Evolutionary conservation across 2,888 invertebrate genomes (phyloP).

Genomic region (Lasioglossum pauxillum): DNA sequence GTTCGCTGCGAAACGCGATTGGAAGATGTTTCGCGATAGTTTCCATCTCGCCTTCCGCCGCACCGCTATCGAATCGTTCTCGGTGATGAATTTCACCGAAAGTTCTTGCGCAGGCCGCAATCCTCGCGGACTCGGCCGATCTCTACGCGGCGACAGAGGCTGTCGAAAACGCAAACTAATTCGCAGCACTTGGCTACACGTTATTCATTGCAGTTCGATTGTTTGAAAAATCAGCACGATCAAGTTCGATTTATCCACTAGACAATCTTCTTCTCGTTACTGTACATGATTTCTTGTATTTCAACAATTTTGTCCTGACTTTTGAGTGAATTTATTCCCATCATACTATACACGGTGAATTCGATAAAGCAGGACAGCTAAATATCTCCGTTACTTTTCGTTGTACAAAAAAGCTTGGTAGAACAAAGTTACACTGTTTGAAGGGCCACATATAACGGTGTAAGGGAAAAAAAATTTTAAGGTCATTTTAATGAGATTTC

Average conservation of each 20-base stretch:
- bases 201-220: not conserved
- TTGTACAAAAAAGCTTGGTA: too few species aligned
- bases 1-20: conserved; percentile 47
- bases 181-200: not conserved
- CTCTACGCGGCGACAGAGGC: conserved; percentile 32
- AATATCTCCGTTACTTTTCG: too few species aligned
- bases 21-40: conserved; percentile 62
- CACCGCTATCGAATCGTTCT: conserved; percentile 66
- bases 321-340: not conserved
- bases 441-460: too few species aligned
- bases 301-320: not conserved
- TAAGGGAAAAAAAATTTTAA: too few species aligned
- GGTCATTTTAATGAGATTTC: too few species aligned
- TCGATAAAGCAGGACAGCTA: too few species aligned
- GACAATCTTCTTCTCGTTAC: not conserved
- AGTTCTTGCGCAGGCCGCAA: conserved; percentile 53
- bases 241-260: not conserved
- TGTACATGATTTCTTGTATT: too few species aligned
- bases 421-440: too few species aligned
- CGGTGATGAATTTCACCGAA: conserved; percentile 62
- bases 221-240: too few species aligned
- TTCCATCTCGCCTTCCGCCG: conserved; percentile 50
- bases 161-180: conserved; percentile 14
- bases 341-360: not conserved
- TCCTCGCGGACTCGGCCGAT: conserved; percentile 44